Evolutionary conservation across 1,140 invertebrate species (phyloP).

Genomic region (Heliconius melpomene): DNA sequence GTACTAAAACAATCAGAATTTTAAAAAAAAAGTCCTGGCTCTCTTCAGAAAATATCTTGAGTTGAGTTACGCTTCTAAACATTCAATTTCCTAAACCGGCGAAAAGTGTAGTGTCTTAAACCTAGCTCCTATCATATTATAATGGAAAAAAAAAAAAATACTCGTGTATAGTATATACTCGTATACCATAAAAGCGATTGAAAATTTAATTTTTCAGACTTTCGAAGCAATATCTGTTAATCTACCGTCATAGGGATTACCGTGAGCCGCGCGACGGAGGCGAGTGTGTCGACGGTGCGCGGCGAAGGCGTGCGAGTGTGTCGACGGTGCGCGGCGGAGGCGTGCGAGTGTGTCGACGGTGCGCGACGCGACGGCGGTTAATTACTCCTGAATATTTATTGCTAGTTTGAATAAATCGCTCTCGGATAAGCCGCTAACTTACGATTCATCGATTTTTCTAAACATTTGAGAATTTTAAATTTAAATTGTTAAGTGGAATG

Average conservation of each 20-base stretch:
- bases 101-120: too few relatives aligned
- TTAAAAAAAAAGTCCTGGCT: too few relatives aligned
- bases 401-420: constrained; percentile 76
- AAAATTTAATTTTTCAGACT: constrained; percentile 2
- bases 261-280: not conserved
- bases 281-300: not conserved
- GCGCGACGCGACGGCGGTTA: constrained; percentile 45
- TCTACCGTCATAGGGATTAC: not conserved
- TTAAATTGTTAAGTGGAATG: too few relatives aligned
- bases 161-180: too few relatives aligned
- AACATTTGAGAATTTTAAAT: too few relatives aligned
- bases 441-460: constrained; percentile 39
- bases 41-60: too few relatives aligned
- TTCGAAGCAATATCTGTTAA: not conserved
- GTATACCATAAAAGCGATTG: not conserved
- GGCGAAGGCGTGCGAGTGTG: not conserved
- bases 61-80: too few relatives aligned
- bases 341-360: not conserved
- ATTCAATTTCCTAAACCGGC: too few relatives aligned
- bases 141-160: too few relatives aligned
- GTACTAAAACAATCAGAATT: too few relatives aligned
- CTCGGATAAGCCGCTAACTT: constrained; percentile 66
- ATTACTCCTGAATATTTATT: constrained; percentile 77
- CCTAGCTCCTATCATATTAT: too few relatives aligned
- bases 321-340: not conserved